Conservation (phyloP, 2,797 vertebrate genomes). For the Halcyon badia region DNA sequence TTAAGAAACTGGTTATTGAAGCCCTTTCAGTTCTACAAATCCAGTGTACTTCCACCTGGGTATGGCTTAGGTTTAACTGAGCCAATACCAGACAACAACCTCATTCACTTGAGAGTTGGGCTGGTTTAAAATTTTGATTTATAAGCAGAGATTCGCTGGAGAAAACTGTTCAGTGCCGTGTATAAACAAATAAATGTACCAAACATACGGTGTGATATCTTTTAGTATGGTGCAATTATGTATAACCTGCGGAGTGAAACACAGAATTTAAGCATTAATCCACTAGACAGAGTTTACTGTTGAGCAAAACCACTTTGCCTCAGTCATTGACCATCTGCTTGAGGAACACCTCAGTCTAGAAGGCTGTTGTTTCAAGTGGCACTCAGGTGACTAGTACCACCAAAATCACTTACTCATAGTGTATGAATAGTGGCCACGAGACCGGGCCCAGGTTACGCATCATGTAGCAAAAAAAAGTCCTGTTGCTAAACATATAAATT, state of each 20-base stretch:
- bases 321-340: not conserved
- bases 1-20: not conserved
- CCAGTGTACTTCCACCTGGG: not conserved
- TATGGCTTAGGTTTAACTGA: not conserved
- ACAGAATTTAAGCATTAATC: not conserved
- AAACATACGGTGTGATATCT: not conserved
- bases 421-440: not conserved
- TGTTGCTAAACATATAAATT: not conserved
- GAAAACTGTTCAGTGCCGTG: not conserved
- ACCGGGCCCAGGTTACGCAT: not conserved
- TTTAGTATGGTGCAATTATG: not conserved
- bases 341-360: not conserved
- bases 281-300: not conserved
- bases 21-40: not conserved
- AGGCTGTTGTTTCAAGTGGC: not conserved
- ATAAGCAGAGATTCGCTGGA: not conserved
- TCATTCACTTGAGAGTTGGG: not conserved
- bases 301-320: not conserved
- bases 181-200: not conserved
- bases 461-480: not conserved
- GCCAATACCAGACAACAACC: not conserved
- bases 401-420: not conserved
- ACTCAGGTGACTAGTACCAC: not conserved
- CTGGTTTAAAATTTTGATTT: not conserved
- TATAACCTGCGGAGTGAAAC: not conserved